Evolutionary conservation across 1,140 invertebrate species (phyloP), one percentile per base, ranked within the genome.

Genomic region (Tribolium castaneum): DNA sequence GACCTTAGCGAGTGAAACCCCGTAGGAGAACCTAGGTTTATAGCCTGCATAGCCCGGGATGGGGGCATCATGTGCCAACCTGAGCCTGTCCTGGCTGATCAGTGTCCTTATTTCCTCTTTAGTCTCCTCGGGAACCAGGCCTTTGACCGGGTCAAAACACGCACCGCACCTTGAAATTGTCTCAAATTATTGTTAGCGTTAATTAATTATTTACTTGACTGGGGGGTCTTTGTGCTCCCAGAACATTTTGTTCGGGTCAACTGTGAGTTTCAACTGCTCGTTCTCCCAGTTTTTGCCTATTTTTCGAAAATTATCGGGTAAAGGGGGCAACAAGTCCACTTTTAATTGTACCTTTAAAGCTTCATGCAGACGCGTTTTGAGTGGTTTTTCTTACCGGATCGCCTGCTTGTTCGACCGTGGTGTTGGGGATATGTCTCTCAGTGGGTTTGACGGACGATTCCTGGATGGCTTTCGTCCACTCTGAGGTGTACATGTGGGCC

Each of bases 181-280:
- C 7, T 30, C 25, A 30, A 30, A 30, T 30, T 30, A 3, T 6
- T 2, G 5, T 30, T 3, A 30, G 1, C 25, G n/a, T n/a, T 5
- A 30, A 30, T 30, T 30, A 30, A 3, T 30, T 35, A 56, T 77
- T 79, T 74, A 82, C 81, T 79, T 19, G 6, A 81, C 76, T 51
- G 70, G 79, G 5, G 80, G 76, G 50, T 59, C 73, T 74, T 83
- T 81, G 19, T 83, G 66, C 10, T 78, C 79, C 84, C 87, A 89
- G 77, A 88, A 89, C 3, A 83, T 71, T 56, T 81, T 83, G 4
- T 85, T 86, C 0, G 86, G 81, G 62, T 89, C 85, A 56, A 85
- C 85, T 52, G 81, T 81, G 3, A 81, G 82, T 10, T 88, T 84
- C 12, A 84, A 56, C 78, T 89, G 88, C 0, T 78, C 77, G 3